phyloP scores from a whole-genome alignment of 2,113 vertebrate species.

The Syrrhaptes paradoxus region DNA sequence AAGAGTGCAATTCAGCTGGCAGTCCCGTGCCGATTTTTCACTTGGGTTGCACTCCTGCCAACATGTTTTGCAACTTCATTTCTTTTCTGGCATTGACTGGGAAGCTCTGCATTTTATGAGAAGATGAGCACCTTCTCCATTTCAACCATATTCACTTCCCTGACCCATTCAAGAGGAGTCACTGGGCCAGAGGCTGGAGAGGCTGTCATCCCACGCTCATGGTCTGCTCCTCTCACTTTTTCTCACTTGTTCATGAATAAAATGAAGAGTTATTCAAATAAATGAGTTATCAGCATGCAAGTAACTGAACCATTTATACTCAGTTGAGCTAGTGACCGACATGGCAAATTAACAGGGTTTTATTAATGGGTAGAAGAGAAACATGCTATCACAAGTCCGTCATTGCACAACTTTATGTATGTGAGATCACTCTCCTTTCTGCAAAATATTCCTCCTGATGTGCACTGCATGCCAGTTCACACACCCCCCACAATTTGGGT shows the following conservation, averaged over 20 bases:
- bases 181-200: not conserved
- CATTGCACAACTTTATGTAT: not conserved
- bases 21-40: not conserved
- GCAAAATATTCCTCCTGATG: not conserved
- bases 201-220: not conserved
- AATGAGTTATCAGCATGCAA: not conserved
- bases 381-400: not conserved
- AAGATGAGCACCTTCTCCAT: not conserved
- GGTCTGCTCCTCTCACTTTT: not conserved
- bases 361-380: not conserved
- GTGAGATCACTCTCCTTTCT: not conserved
- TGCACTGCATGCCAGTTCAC: not conserved
- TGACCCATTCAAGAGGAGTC: not conserved
- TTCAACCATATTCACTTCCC: not conserved
- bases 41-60: not conserved
- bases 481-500: not conserved
- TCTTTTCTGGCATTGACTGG: not conserved
- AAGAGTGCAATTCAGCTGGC: not conserved
- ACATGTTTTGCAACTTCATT: not conserved
- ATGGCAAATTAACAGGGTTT: not conserved
- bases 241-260: not conserved
- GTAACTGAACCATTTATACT: not conserved
- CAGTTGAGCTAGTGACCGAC: not conserved
- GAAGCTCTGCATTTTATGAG: not conserved
- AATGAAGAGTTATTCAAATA: not conserved